phyloP scores from a whole-genome alignment of 2,797 vertebrate genomes.

The Oreortyx pictus region DNA sequence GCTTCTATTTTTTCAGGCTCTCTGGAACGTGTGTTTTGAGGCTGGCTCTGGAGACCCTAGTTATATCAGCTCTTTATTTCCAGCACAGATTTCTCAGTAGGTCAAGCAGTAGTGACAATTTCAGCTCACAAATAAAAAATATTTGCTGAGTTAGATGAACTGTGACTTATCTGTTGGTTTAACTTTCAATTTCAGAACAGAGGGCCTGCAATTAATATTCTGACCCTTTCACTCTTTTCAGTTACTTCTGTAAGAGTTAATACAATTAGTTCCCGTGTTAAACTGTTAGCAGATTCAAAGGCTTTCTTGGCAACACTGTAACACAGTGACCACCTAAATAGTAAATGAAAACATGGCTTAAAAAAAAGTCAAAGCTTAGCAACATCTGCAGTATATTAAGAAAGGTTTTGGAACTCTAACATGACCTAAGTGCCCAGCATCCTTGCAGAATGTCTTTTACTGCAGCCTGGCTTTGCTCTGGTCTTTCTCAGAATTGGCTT shows the following conservation, averaged over 20 bases:
- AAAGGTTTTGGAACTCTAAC: conserved; percentile 40
- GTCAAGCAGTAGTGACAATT: neutral
- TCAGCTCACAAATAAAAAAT: neutral
- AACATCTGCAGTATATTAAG: conserved; percentile 69
- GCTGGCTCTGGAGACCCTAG: neutral
- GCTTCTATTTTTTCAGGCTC: neutral
- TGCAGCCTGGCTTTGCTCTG: conserved; percentile 44
- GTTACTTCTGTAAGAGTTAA: neutral
- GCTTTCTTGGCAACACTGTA: neutral
- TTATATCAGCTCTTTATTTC: neutral
- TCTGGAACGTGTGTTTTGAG: conserved; percentile 25
- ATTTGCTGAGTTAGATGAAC: neutral
- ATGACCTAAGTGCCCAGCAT: conserved; percentile 20
- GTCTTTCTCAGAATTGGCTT: conserved; percentile 42
- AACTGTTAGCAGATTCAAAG: neutral
- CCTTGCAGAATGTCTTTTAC: conserved; percentile 37
- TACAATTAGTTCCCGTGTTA: neutral
- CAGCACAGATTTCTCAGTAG: neutral
- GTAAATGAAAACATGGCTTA: conserved; percentile 42
- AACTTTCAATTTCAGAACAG: neutral
- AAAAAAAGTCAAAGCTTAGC: conserved; percentile 17
- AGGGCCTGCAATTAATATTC: neutral
- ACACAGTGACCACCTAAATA: conserved; percentile 12
- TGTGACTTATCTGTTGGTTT: neutral
- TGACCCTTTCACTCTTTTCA: neutral